Evolutionary conservation across 2,113 vertebrate species (phyloP).

Genomic region (Trinectes maculatus): DNA sequence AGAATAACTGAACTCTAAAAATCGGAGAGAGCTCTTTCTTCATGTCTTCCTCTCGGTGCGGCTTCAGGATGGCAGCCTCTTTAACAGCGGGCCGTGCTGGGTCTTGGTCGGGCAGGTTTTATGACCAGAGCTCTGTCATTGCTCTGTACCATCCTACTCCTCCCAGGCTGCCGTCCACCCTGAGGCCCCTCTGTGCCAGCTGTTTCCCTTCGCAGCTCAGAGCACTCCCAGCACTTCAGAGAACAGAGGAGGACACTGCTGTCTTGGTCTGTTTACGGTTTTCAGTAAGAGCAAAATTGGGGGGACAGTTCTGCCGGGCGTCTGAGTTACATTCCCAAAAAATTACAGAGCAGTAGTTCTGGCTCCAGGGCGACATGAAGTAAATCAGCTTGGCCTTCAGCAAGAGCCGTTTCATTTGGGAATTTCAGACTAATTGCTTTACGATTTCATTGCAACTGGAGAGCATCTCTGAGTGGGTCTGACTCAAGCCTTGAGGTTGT

Average conservation of each 20-base stretch:
- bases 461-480: constrained; percentile 36
- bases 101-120: constrained; percentile 78
- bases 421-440: constrained; percentile 77
- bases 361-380: constrained; percentile 63
- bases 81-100: constrained; percentile 58
- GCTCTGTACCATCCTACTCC: constrained; percentile 43
- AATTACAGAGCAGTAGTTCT: constrained; percentile 72
- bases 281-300: constrained; percentile 26
- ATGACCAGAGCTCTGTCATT: constrained; percentile 69
- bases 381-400: constrained; percentile 77
- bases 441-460: constrained; percentile 62
- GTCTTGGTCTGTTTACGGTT: constrained; percentile 63
- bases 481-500: constrained; percentile 9
- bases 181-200: constrained; percentile 56
- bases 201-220: constrained; percentile 58
- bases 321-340: constrained; percentile 73
- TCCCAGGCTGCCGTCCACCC: background rate
- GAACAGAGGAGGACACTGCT: constrained; percentile 47
- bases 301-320: constrained; percentile 2
- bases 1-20: background rate
- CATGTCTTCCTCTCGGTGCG: background rate
- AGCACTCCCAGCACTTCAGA: constrained; percentile 47
- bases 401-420: constrained; percentile 68
- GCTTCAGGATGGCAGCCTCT: constrained; percentile 39
- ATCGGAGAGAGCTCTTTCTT: background rate